Percentiles rank a stretch among this genome's conserved stretches.
phyloP scores from a whole-genome alignment of 1,140 invertebrate species.

The Glossosoma conforme region DNA sequence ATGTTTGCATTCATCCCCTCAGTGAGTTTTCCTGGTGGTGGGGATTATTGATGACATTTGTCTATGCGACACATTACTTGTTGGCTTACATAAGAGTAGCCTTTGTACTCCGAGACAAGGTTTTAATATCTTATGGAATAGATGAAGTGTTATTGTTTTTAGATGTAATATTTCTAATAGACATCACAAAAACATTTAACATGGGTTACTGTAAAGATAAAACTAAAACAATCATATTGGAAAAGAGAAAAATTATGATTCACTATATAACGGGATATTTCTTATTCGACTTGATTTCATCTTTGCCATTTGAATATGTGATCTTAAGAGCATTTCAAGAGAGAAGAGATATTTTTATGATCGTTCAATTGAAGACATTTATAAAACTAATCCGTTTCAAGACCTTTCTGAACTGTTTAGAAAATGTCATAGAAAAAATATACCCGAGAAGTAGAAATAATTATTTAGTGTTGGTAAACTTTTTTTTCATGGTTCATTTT shows the following conservation, averaged over 20 bases:
- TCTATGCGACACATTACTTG: no score
- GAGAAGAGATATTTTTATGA: background rate
- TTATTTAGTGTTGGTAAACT: background rate
- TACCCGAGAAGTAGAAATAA: slow-evolving; percentile 2
- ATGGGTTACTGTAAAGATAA: slow-evolving; percentile 2
- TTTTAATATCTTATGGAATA: no score
- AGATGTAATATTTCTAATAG: slow-evolving; percentile 13
- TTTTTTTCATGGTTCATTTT: background rate
- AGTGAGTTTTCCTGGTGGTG: no score
- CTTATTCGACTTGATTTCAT: slow-evolving; percentile 8
- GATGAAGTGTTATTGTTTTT: background rate
- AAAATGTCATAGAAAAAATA: background rate
- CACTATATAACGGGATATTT: slow-evolving; percentile 15
- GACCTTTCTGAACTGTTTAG: slow-evolving; percentile 6
- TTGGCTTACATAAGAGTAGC: no score
- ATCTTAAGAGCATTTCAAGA: background rate
- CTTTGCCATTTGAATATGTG: slow-evolving; percentile 12
- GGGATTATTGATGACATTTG: no score
- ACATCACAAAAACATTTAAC: slow-evolving; percentile 7
- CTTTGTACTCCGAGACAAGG: no score
- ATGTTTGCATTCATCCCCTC: no score
- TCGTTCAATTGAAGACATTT: slow-evolving; percentile 1
- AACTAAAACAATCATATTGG: background rate
- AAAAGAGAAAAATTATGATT: slow-evolving; percentile 16
- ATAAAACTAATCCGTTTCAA: slow-evolving; percentile 10